Evolutionary conservation across 2,888 invertebrate genomes (phyloP), one percentile per base, ranked within the genome.

Genomic region (Chrysolina americana): DNA sequence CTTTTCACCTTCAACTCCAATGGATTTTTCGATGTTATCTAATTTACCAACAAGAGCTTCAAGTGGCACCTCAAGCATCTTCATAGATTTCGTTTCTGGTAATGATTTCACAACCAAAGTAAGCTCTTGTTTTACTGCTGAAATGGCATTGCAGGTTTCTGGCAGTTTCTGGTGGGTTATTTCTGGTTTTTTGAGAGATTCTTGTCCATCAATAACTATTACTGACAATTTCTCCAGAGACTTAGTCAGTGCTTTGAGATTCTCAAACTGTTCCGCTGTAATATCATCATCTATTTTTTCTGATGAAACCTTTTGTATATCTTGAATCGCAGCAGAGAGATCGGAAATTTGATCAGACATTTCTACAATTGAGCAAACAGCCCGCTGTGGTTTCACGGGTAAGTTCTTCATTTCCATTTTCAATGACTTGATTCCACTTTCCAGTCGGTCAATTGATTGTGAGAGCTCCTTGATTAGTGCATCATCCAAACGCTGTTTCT

Each of bases 21-120:
- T 48, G 19, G 8, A 44, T 28, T 11, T 50, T 5, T 23, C 65
- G 17, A 65, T 65, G 15, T 71, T 47, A 17, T 71, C 56, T 10
- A 78, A 21, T 71, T 47, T 66, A 28, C 68, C 77, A 15, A 48
- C 56, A 10, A 82, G 63, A n/a, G 68, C 56, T 47, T 78, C 47
- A 9, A 81, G 65, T 41, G 80, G 76, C 17, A 64, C 53, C 53
- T 70, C 50, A 36, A 65, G 73, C 17, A 50, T 23, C 48, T 70
- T 65, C 21, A 47, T 68, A 17, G 63, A 75, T 65, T 65, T 66
- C 13, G 48, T 41, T 65, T 41, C 41, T 10, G 68, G 71, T 59
- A 53, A 6, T 65, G 17, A 10, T 65, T 41, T 9, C 9, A 23
- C 28, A 44, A 65, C 36, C 15, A 28, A 41, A 36, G 44, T 62